Evolutionary conservation across 2,113 vertebrate species (phyloP), one percentile per base, ranked within the genome.

Genomic region (Ptychochromis oligacanthus): DNA sequence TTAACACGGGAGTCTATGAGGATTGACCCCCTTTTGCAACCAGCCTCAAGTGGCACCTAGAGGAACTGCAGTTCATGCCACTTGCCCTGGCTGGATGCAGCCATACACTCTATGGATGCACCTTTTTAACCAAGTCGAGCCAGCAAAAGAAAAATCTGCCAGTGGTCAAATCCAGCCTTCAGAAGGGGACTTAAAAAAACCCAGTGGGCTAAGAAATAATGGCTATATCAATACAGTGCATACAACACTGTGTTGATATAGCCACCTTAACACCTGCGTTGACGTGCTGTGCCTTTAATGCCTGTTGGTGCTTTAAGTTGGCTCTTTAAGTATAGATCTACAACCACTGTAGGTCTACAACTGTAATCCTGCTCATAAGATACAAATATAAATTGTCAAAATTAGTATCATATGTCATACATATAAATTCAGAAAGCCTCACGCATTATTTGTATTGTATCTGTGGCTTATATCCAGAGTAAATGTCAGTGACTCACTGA

Each of bases 401-500:
- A 70, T 52, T 52, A 31, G 43, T 55, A 18, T 3, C n/a, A 34
- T 31, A 6, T 74, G 22, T n/a, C 20, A 49, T 17, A 4, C 56
- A 14, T 13, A 7, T 14, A 36, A 22, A 36, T 65, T 20, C 36
- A 28, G 49, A 2, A 46, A 58, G 26, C 34, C 60, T 54, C 34
- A 1, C 26, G 28, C 17, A 1, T 28, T 59, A 22, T 40, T 52
- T 54, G n/a, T 59, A 3, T 18, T 28, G 14, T 55, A 2, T 77
- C 7, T 62, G 82, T 81, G 80, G 38, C 49, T 43, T 34, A 34
- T 57, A 28, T 11, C 55, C 79, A 79, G 54, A 84, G 46, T 46
- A 52, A 75, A 74, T 65, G 61, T 31, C 67, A 83, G 58, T 54
- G 76, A 54, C 18, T 86, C 67, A 46, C 20, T 46, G n/a, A 43